Evolutionary conservation across 2,888 invertebrate genomes (phyloP).

Genomic region (Augiades crinisus): DNA sequence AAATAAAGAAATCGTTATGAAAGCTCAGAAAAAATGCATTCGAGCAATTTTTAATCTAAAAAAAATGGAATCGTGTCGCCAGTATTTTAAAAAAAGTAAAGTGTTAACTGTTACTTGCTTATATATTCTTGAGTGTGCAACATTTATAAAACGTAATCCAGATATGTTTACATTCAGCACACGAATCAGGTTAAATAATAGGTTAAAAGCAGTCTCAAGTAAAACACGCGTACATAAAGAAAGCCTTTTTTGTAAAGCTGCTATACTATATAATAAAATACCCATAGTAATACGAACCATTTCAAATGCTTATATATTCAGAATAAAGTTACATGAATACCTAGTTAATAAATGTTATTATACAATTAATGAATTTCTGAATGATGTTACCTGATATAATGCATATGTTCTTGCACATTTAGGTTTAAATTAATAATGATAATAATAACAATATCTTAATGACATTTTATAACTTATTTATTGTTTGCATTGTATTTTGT

Average conservation of each 20-base stretch:
- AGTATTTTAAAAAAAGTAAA: neutral
- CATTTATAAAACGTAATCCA: neutral
- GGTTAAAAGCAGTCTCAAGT: neutral
- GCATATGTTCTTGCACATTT: too few species aligned
- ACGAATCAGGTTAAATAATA: neutral
- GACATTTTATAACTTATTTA: too few species aligned
- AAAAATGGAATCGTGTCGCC: neutral
- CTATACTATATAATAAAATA: neutral
- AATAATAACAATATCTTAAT: too few species aligned
- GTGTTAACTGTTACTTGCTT: neutral
- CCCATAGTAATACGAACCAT: neutral
- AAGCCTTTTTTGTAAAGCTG: neutral
- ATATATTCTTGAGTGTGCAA: neutral
- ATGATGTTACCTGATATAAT: neutral
- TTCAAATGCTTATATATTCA: neutral
- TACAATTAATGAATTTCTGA: neutral
- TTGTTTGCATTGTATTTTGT: too few species aligned
- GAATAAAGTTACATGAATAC: neutral
- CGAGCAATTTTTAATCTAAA: neutral
- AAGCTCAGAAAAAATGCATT: neutral
- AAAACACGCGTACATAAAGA: neutral
- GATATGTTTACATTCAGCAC: neutral
- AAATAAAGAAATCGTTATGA: neutral
- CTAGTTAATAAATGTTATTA: neutral
- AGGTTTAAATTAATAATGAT: too few species aligned